A percentile compares a stretch with the other conserved stretches of the same genome.
Evolutionary conservation across 2,797 vertebrate genomes (phyloP).

Genomic region (Xenentodon cancila): DNA sequence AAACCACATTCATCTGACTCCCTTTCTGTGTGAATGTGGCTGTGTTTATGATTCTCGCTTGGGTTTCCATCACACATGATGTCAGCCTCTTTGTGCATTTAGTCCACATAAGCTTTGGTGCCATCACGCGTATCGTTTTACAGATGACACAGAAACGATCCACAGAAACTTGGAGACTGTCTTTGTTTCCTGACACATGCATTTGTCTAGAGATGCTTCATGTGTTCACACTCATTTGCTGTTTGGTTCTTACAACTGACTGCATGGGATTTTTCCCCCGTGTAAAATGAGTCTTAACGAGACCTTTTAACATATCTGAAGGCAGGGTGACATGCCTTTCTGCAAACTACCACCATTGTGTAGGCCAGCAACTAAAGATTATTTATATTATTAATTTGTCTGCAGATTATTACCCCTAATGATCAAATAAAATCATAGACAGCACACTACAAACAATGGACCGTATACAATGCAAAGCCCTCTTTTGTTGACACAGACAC

Average conservation of each 20-base stretch:
- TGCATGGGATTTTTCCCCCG: background rate
- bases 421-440: too few relatives aligned
- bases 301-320: background rate
- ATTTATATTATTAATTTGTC: background rate
- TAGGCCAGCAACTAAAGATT: too few relatives aligned
- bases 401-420: background rate
- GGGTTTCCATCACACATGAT: background rate
- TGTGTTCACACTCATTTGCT: background rate
- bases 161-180: background rate
- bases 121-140: background rate
- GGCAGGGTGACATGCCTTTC: background rate
- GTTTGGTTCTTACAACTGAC: background rate
- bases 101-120: conserved; percentile 1
- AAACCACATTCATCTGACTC: background rate
- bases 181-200: background rate
- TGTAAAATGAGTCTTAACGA: background rate
- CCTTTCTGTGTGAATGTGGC: conserved; percentile 1
- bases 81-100: background rate
- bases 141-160: background rate
- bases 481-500: background rate
- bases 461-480: background rate
- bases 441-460: too few relatives aligned
- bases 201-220: background rate
- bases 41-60: background rate
- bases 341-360: too few relatives aligned